A percentile compares a stretch with the other conserved stretches of the same genome.
Evolutionary conservation across 2,888 invertebrate genomes (phyloP).

Genomic region (Serrognathus titanus): DNA sequence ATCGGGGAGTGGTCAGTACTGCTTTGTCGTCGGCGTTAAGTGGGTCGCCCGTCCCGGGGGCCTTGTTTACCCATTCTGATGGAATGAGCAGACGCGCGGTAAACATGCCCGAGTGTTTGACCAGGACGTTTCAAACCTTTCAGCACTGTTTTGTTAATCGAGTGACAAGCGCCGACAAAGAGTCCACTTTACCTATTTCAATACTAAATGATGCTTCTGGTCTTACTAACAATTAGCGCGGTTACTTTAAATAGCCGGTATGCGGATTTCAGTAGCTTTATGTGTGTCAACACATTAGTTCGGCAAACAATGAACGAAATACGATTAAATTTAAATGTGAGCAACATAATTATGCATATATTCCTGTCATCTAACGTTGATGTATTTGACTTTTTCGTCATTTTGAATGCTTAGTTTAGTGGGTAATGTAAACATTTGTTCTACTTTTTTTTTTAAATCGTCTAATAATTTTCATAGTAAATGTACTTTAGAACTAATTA

Average conservation of each 20-base stretch:
- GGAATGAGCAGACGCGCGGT: slow-evolving; percentile 21
- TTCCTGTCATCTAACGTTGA: no score
- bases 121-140: slow-evolving; percentile 26
- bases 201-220: slow-evolving; percentile 30
- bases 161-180: slow-evolving; percentile 31
- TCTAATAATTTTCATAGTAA: no score
- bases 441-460: no score
- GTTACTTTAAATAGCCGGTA: slow-evolving; percentile 24
- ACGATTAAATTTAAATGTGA: no score
- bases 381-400: no score
- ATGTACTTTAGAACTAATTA: no score
- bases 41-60: slow-evolving; percentile 20
- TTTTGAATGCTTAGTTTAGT: no score
- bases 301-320: background rate
- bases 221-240: slow-evolving; percentile 34
- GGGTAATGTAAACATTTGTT: no score
- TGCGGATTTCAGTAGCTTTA: slow-evolving; percentile 17
- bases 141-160: slow-evolving; percentile 32
- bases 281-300: slow-evolving; percentile 1
- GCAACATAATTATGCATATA: no score
- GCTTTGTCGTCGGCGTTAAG: slow-evolving; percentile 22
- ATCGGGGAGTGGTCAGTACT: slow-evolving; percentile 23
- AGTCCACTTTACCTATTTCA: slow-evolving; percentile 27
- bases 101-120: slow-evolving; percentile 24
- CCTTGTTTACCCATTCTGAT: slow-evolving; percentile 23